Evolutionary conservation across 2,797 vertebrate genomes (phyloP), one percentile per base, ranked within the genome.

Genomic region (Platalea minor): DNA sequence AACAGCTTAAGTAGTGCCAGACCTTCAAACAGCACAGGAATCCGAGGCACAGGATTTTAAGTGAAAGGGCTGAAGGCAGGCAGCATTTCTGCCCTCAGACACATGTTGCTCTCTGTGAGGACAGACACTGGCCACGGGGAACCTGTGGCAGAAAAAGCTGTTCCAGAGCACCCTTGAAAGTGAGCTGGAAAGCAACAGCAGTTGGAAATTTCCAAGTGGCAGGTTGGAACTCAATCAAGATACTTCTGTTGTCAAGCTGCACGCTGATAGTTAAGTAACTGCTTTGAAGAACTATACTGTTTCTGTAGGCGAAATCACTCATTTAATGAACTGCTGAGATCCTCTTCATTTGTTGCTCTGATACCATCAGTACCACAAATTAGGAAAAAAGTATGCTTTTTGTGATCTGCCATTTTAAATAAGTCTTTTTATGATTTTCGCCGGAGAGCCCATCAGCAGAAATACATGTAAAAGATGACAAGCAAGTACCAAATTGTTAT

Each of bases 101-200:
- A n/a, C 0, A 0, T 35, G 7, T 26, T 74, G 26, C 31, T 83
- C 0, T 28, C 24, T 7, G 5, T 63, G 24, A 56, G 23, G 37
- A 77, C 9, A 68, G 16, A 41, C 17, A 4, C 26, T 19, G 72
- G 57, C 37, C 41, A 28, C 16, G 16, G 13, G 18, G 18, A 85
- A 19, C 17, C 13, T n/a, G 48, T 10, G 11, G 28, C 41, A 86
- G 75, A 45, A 69, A 31, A 13, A 17, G 37, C 12, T 26, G 19
- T 9, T 18, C 13, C 17, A 33, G 19, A 75, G 11, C 33, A 56
- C 7, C 26, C 29, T 0, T 2, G 54, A 68, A 73, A 45, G 11
- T 2, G 10, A 68, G 23, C 19, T 89, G 51, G 51, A 85, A 93
- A 50, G 23, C 33, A 41, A 6, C 24, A 80, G 63, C 18, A 60